phyloP scores from a whole-genome alignment of 2,888 invertebrate genomes.

The Melolontha melolontha region DNA sequence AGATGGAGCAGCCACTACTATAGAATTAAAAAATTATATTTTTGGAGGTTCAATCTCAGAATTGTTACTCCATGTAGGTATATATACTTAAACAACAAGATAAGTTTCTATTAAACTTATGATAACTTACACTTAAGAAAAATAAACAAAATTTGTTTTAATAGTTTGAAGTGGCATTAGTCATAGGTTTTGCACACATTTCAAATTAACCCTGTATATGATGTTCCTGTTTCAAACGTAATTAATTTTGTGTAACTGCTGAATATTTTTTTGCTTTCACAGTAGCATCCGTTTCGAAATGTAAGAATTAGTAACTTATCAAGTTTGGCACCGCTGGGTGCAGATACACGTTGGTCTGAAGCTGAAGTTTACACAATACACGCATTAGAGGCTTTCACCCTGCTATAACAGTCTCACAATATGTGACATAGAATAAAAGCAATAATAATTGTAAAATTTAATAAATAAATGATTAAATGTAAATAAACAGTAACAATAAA shows the following conservation, averaged over 20 bases:
- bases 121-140: no score
- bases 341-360: constrained; percentile 63
- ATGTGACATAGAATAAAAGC: constrained; percentile 44
- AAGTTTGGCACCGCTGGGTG: constrained; percentile 76
- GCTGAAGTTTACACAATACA: constrained; percentile 66
- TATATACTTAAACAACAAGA: no score
- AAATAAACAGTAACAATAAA: constrained; percentile 22
- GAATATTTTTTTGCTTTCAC: constrained; percentile 10
- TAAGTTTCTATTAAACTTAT: no score
- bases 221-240: background rate
- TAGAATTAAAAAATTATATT: no score
- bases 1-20: no score
- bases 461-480: constrained; percentile 39
- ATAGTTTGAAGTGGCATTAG: background rate
- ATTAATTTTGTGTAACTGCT: background rate
- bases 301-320: constrained; percentile 77
- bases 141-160: no score
- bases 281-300: constrained; percentile 21
- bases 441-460: constrained; percentile 13
- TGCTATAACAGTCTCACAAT: constrained; percentile 61
- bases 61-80: no score
- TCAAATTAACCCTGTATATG: no score
- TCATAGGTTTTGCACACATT: no score
- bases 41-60: no score
- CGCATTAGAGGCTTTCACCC: constrained; percentile 62